Evolutionary conservation across 2,888 invertebrate genomes (phyloP).

Genomic region (Steromphala cineraria): DNA sequence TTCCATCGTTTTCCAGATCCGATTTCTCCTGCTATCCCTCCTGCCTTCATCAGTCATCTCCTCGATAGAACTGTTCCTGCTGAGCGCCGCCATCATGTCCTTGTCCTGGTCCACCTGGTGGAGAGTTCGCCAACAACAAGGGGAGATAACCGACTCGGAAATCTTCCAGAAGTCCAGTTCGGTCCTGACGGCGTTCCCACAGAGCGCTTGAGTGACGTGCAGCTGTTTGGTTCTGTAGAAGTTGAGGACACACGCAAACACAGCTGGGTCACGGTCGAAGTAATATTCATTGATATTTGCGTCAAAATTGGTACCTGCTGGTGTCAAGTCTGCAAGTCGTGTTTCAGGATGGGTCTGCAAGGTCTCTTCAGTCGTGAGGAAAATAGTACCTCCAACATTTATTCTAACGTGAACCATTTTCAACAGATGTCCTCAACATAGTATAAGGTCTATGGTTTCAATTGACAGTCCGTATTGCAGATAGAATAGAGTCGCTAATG

Average conservation of each 20-base stretch:
- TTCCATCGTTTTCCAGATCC: not conserved
- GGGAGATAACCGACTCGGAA: not conserved
- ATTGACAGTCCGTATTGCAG: not conserved
- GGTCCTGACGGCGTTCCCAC: conserved; percentile 45
- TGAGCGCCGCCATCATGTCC: not conserved
- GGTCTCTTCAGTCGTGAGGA: too few relatives aligned
- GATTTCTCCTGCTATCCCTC: not conserved
- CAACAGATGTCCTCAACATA: too few relatives aligned
- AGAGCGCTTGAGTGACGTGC: conserved; percentile 45
- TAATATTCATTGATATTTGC: conserved; percentile 26
- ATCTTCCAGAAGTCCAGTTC: conserved; percentile 47
- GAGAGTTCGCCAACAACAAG: not conserved
- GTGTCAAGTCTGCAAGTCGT: too few relatives aligned
- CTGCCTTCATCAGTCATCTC: not conserved
- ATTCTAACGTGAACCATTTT: too few relatives aligned
- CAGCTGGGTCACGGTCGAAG: conserved; percentile 47
- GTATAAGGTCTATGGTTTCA: too few relatives aligned
- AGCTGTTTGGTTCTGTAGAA: conserved; percentile 44
- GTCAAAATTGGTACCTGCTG: too few relatives aligned
- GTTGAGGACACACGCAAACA: conserved; percentile 47
- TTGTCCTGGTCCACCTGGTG: conserved; percentile 2
- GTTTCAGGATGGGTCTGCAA: too few relatives aligned
- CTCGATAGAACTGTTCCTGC: too few relatives aligned
- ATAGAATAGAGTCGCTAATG: not conserved
- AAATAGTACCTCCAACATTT: too few relatives aligned